These are phyloP conservation scores for Schizaphis graminum DNA, from an alignment of 2,888 invertebrate species.

Conservation along the genomic window DNA sequence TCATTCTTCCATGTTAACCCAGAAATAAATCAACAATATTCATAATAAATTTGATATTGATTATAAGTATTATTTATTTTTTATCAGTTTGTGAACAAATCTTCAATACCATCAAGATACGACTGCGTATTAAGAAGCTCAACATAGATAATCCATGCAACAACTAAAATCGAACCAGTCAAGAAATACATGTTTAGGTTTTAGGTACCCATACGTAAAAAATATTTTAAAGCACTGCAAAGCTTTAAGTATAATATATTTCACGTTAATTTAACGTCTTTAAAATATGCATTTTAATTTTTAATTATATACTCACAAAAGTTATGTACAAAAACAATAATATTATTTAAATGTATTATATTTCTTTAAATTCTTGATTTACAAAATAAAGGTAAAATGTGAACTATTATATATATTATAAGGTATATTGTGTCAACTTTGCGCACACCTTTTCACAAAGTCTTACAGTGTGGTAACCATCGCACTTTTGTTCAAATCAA, in stretches of 20 bases:
- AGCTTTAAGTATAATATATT: neutral
- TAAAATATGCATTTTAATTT: neutral
- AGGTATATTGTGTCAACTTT: neutral
- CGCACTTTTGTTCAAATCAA: neutral
- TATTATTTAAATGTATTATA: neutral
- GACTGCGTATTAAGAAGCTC: neutral
- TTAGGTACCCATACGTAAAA: neutral
- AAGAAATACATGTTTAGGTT: neutral
- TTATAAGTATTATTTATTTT: neutral
- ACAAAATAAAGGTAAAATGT: neutral
- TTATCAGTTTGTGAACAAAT: neutral
- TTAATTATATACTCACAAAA: neutral
- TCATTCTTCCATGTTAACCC: too few relatives aligned
- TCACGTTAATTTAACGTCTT: neutral
- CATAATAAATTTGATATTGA: neutral
- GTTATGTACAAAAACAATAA: neutral
- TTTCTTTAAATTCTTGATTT: neutral
- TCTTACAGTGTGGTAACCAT: neutral
- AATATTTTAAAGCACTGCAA: neutral
- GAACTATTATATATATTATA: neutral
- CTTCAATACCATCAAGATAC: neutral
- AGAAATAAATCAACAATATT: neutral
- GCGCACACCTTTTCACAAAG: neutral
- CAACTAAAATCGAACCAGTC: neutral
- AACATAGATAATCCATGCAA: constrained; percentile 13